Conservation (phyloP, 2,888 invertebrate genomes). For the Caenorhabditis sp. region DNA sequence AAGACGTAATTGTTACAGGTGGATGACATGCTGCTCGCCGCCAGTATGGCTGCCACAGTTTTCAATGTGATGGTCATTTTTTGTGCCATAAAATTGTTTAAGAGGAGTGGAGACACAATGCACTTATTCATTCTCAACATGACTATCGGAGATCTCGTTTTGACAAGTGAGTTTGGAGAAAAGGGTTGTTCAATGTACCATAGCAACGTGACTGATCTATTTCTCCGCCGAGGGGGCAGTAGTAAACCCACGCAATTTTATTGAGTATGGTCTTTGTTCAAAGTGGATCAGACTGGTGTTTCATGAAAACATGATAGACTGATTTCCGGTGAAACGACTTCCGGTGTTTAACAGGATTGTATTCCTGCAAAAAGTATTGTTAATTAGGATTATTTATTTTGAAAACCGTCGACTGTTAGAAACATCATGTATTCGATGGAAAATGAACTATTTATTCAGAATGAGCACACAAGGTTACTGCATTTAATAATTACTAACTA, state of each 20-base stretch:
- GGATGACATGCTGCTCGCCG: slow-evolving; percentile 82
- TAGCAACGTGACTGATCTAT: neutral
- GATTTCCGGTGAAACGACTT: neutral
- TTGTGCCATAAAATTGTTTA: slow-evolving; percentile 81
- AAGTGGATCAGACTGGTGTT: too few species aligned
- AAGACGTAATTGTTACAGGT: slow-evolving; percentile 77
- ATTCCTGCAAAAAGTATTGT: neutral
- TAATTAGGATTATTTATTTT: too few species aligned
- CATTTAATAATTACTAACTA: too few species aligned
- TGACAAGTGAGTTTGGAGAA: slow-evolving; percentile 75
- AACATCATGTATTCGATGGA: too few species aligned
- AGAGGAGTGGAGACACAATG: slow-evolving; percentile 82
- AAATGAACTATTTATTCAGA: too few species aligned
- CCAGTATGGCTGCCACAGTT: slow-evolving; percentile 82
- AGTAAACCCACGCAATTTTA: too few species aligned
- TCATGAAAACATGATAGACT: neutral
- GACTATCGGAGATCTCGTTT: slow-evolving; percentile 81
- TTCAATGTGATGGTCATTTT: slow-evolving; percentile 83
- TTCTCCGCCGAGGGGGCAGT: too few species aligned
- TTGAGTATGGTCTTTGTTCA: too few species aligned
- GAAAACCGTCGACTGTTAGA: too few species aligned
- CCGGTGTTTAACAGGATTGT: slow-evolving; percentile 5
- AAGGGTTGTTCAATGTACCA: neutral
- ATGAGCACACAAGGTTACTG: too few species aligned
- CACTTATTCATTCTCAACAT: slow-evolving; percentile 83